phyloP scores from a whole-genome alignment of 2,888 invertebrate species.

The Napeogenes inachia region DNA sequence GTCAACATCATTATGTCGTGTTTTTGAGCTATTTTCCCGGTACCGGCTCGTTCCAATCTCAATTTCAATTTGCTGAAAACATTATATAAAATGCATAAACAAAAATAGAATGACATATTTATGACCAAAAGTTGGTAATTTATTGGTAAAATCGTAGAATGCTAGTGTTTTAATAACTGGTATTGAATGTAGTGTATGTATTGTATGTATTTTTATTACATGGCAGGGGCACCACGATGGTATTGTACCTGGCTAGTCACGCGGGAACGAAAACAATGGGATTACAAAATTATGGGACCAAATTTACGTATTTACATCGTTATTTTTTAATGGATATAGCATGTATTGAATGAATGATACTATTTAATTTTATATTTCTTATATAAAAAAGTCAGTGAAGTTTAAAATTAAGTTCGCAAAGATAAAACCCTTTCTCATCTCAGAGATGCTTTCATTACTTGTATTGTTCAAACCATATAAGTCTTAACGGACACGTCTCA shows the following conservation, averaged over 20 bases:
- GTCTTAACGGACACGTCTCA: slow-evolving; percentile 1
- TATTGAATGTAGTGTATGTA: neutral
- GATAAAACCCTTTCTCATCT: no score
- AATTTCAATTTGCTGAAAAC: slow-evolving; percentile 1
- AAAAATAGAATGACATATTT: neutral
- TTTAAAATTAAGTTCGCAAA: no score
- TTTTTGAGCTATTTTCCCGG: slow-evolving; percentile 19
- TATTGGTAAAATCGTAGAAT: neutral
- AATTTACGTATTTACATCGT: neutral
- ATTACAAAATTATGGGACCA: slow-evolving; percentile 12
- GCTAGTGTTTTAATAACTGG: slow-evolving; percentile 1
- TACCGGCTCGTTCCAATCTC: slow-evolving; percentile 26
- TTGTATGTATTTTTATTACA: slow-evolving; percentile 18
- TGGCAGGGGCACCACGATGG: slow-evolving; percentile 9
- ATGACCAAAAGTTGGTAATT: neutral
- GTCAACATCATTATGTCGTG: slow-evolving; percentile 52
- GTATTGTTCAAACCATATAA: slow-evolving; percentile 2
- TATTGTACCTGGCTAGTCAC: slow-evolving; percentile 14
- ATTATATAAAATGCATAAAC: neutral
- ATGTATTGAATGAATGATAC: neutral
- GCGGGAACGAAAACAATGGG: slow-evolving; percentile 8
- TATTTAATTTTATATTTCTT: no score
- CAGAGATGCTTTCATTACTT: neutral
- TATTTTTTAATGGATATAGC: neutral
- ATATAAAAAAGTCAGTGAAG: no score